Evolutionary conservation across 2,888 invertebrate genomes (phyloP).

Genomic region (Actias luna): DNA sequence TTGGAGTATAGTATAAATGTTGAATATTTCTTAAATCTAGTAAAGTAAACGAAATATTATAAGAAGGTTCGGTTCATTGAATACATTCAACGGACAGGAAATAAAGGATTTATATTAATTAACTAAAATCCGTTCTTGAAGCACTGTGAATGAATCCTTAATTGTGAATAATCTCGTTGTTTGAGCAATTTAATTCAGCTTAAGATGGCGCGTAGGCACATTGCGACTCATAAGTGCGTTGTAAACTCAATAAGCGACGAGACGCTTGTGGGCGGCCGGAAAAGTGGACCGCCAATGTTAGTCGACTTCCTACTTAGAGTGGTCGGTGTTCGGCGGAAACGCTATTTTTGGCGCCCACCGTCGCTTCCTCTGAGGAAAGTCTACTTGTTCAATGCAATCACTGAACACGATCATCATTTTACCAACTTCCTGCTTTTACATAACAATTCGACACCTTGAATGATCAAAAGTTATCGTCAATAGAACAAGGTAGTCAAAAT

Average conservation of each 20-base stretch:
- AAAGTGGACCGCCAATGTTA: conserved; percentile 65
- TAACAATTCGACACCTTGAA: background rate
- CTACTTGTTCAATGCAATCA: conserved; percentile 58
- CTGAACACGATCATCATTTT: conserved; percentile 39
- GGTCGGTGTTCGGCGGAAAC: conserved; percentile 69
- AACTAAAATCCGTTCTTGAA: conserved; percentile 5
- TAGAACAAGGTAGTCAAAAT: background rate
- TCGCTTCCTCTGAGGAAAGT: conserved; percentile 78
- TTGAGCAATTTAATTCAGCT: conserved; percentile 77
- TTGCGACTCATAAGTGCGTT: conserved; percentile 74
- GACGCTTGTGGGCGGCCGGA: conserved; percentile 78
- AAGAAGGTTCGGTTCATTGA: conserved; percentile 1
- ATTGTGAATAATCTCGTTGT: conserved; percentile 61
- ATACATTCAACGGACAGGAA: conserved; percentile 6
- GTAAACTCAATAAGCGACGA: conserved; percentile 77
- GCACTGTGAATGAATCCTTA: conserved; percentile 40
- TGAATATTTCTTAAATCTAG: background rate
- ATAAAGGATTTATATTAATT: conserved; percentile 3
- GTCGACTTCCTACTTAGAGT: conserved; percentile 78
- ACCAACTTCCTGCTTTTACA: conserved; percentile 6
- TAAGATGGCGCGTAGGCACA: conserved; percentile 72
- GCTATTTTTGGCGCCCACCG: conserved; percentile 80
- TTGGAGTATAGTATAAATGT: too few relatives aligned
- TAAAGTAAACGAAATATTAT: background rate
- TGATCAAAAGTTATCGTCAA: background rate